Conservation (phyloP, 1,140 invertebrate species). For the Wasmannia auropunctata region DNA sequence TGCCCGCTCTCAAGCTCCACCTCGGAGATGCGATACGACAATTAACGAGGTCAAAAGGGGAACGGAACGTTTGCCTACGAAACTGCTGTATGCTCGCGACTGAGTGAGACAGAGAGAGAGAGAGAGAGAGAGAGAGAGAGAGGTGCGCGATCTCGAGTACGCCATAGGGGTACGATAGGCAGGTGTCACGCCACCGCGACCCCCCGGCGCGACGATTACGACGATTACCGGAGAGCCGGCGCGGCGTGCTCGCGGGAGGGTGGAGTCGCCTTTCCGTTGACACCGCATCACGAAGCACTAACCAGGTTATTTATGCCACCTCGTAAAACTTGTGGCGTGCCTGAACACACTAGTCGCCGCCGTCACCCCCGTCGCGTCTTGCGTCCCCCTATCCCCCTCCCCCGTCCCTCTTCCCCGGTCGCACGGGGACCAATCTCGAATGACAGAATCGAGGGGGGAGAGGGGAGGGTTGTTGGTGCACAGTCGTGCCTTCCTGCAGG, state of each 20-base stretch:
- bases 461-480: not conserved
- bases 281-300: slow-evolving; percentile 83
- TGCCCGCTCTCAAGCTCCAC: slow-evolving; percentile 66
- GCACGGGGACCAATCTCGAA: slow-evolving; percentile 34
- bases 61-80: slow-evolving; percentile 64
- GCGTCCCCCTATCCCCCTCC: not conserved
- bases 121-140: not conserved
- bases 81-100: slow-evolving; percentile 29
- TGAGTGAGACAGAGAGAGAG: too few relatives aligned
- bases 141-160: not conserved
- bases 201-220: slow-evolving; percentile 70
- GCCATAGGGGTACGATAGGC: slow-evolving; percentile 62
- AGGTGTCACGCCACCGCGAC: slow-evolving; percentile 73
- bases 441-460: slow-evolving; percentile 15
- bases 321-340: slow-evolving; percentile 85
- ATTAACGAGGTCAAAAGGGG: slow-evolving; percentile 79
- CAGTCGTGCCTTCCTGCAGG: slow-evolving; percentile 18
- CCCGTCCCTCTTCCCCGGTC: too few relatives aligned
- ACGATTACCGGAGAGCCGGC: slow-evolving; percentile 63
- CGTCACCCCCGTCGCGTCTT: not conserved
- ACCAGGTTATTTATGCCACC: slow-evolving; percentile 83
- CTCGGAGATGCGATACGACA: slow-evolving; percentile 79
- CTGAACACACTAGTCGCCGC: slow-evolving; percentile 72
- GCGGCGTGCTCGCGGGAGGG: slow-evolving; percentile 41
- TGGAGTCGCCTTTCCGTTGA: slow-evolving; percentile 77